Evolutionary conservation across 2,888 invertebrate species (phyloP), one percentile per base, ranked within the genome.

Genomic region (Cephonodes hylas): DNA sequence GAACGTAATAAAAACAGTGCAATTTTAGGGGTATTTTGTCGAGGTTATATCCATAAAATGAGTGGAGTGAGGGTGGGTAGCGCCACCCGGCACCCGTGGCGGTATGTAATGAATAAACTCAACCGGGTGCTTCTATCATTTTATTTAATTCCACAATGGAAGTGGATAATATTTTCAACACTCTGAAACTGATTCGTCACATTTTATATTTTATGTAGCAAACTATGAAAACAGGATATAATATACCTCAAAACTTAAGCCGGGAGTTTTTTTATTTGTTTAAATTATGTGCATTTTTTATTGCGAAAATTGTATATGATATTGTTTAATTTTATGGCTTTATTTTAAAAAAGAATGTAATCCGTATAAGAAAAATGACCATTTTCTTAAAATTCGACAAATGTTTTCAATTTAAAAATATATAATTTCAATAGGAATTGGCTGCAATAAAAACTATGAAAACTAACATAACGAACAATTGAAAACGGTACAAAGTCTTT

Each of bases 21-120:
- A 92, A 91, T 91, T 92, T 91, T 91, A 91, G 90, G 91, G 90
- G 90, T 89, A 91, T 92, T 92, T 91, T 92, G 92, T 91, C 89
- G 91, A 90, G 92, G 92, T 91, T 91, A 91, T 92, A 91, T 89
- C 89, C 86, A 92, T 92, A 92, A 91, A 91, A 83, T 83, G 86
- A 88, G 86, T 83, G 83, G 83, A 79, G 77, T 72, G 82, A 80
- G 81, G 82, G 81, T 73, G 78, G 76, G 71, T 64, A 70, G 69
- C 69, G 68, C 77, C 79, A 67, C 74, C 73, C 68, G 70, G 70
- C 70, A 75, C 81, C 77, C 83, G 79, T 79, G 80, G 84, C 85
- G 83, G 86, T 81, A 81, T 86, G 89, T 91, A 92, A 92, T 92
- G 92, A 92, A 92, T 91, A 92, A 91, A 92, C 91, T 90, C 88